Conservation (phyloP, 2,888 invertebrate genomes). For the Agrochola litura region DNA sequence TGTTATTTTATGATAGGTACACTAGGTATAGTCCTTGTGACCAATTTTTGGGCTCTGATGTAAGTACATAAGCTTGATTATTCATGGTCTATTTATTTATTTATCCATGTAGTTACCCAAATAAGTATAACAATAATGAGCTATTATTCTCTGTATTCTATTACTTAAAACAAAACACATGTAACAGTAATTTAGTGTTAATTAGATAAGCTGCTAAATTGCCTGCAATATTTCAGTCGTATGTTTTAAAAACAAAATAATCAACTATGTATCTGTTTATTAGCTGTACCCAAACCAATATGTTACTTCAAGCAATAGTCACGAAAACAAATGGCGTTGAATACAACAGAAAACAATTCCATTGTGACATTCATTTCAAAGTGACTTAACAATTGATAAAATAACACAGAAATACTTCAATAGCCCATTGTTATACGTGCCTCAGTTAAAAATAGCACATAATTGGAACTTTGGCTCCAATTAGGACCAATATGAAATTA, state of each 20-base stretch:
- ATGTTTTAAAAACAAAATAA: background rate
- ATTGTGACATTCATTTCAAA: slow-evolving; percentile 33
- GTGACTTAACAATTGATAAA: slow-evolving; percentile 39
- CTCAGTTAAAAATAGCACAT: slow-evolving; percentile 45
- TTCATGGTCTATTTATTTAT: background rate
- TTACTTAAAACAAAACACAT: background rate
- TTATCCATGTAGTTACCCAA: background rate
- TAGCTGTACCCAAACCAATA: background rate
- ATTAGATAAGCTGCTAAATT: background rate
- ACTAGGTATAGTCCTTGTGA: background rate
- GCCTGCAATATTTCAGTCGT: background rate
- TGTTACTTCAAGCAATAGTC: slow-evolving; percentile 19
- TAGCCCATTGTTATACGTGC: slow-evolving; percentile 34
- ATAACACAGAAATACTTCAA: slow-evolving; percentile 32
- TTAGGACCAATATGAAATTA: slow-evolving; percentile 30
- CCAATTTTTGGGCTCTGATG: background rate
- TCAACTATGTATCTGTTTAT: background rate
- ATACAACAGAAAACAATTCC: slow-evolving; percentile 20
- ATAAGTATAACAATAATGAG: background rate
- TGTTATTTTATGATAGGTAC: slow-evolving; percentile 15
- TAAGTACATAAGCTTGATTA: background rate
- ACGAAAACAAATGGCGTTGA: slow-evolving; percentile 18
- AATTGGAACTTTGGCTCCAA: slow-evolving; percentile 28
- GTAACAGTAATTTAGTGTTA: background rate
- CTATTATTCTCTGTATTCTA: background rate